These are phyloP conservation scores for Pelosia muscerda DNA, from an alignment of 2,888 invertebrate genomes.

Conservation along the genomic window DNA sequence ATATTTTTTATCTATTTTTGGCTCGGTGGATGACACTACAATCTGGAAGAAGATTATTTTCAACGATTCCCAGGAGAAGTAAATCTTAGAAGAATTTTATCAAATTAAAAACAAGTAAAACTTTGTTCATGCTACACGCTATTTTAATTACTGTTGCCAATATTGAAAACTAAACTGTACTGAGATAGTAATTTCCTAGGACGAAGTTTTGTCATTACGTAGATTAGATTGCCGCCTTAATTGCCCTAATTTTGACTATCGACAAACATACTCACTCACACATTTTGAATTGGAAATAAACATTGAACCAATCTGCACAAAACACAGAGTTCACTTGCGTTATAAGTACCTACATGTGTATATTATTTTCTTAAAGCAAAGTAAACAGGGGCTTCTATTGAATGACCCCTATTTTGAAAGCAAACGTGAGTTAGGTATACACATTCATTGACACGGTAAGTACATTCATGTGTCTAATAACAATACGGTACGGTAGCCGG, in stretches of 20 bases:
- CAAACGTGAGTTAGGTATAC: slow-evolving; percentile 14
- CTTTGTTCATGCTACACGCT: slow-evolving; percentile 30
- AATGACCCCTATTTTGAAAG: slow-evolving; percentile 17
- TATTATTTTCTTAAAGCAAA: slow-evolving; percentile 1
- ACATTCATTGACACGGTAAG: slow-evolving; percentile 15
- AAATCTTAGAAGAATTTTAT: no score
- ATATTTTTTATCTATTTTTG: no score
- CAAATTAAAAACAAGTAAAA: background rate
- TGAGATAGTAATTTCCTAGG: slow-evolving; percentile 39
- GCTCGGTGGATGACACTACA: no score
- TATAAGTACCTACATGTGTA: background rate
- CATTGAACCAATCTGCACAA: background rate
- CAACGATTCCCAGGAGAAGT: no score
- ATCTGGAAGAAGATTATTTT: no score
- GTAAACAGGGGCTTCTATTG: slow-evolving; percentile 12
- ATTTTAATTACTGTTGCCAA: slow-evolving; percentile 47
- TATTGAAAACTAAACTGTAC: slow-evolving; percentile 29
- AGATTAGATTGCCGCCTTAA: slow-evolving; percentile 49
- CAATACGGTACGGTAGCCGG: slow-evolving; percentile 5
- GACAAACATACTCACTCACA: slow-evolving; percentile 30
- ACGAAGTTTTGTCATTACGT: slow-evolving; percentile 52
- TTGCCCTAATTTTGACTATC: slow-evolving; percentile 44
- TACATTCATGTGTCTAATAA: slow-evolving; percentile 20
- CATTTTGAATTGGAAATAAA: slow-evolving; percentile 15
- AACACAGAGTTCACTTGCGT: background rate